Evolutionary conservation across 2,113 vertebrate genomes (phyloP).

Genomic region (Toxotes jaculatrix): DNA sequence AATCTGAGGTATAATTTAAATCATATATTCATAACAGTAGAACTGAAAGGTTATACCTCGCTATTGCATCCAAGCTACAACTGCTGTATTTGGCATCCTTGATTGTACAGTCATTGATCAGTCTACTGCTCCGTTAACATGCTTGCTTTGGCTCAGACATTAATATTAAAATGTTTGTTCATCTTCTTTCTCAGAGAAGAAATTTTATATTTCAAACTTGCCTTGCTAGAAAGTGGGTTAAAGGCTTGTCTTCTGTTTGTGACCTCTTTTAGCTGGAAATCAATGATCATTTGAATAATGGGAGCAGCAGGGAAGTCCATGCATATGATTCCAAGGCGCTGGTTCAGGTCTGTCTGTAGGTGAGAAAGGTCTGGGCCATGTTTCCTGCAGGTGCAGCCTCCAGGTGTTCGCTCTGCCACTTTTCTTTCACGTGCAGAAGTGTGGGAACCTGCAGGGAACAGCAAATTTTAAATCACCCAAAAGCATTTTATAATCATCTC

Average conservation of each 20-base stretch:
- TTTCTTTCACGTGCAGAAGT: slow-evolving; percentile 72
- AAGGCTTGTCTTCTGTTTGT: neutral
- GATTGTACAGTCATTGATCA: too few relatives aligned
- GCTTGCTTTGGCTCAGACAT: too few relatives aligned
- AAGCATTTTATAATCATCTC: neutral
- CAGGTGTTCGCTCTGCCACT: slow-evolving; percentile 86
- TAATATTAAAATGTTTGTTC: too few relatives aligned
- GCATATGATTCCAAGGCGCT: slow-evolving; percentile 85
- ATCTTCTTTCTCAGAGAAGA: too few relatives aligned
- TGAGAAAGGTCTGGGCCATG: slow-evolving; percentile 83
- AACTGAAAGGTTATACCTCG: too few relatives aligned
- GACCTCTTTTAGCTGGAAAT: slow-evolving; percentile 80
- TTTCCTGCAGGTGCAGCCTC: slow-evolving; percentile 75
- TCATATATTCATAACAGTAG: too few relatives aligned
- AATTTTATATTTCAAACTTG: slow-evolving; percentile 14
- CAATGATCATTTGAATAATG: slow-evolving; percentile 82
- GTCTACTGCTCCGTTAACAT: too few relatives aligned
- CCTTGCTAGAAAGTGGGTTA: neutral
- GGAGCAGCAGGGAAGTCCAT: slow-evolving; percentile 87
- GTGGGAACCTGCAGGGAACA: slow-evolving; percentile 80
- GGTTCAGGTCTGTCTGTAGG: slow-evolving; percentile 73
- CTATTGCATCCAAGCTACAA: too few relatives aligned
- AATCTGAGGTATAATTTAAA: too few relatives aligned
- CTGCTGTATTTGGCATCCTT: too few relatives aligned
- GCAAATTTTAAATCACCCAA: neutral